These are phyloP conservation scores for Rhopalosiphum nymphaeae DNA, from an alignment of 2,888 invertebrate species.

Conservation along the genomic window DNA sequence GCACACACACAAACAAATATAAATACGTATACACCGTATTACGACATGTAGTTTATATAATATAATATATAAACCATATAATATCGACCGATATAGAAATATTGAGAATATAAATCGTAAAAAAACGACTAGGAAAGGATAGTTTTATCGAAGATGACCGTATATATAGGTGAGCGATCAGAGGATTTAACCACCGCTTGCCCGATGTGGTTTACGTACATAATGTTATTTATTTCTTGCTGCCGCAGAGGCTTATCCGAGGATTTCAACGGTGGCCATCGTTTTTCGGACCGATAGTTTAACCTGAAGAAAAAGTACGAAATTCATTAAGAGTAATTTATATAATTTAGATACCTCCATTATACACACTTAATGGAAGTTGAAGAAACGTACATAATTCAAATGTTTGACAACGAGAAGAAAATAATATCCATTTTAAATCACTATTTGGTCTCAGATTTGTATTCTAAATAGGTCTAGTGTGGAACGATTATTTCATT, in stretches of 20 bases:
- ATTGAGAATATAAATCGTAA: slow-evolving; percentile 32
- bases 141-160: neutral
- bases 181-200: slow-evolving; percentile 28
- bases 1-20: neutral
- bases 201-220: slow-evolving; percentile 31
- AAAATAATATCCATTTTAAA: neutral
- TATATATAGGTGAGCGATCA: slow-evolving; percentile 15
- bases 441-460: neutral
- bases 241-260: slow-evolving; percentile 26
- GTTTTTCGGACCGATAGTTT: slow-evolving; percentile 20
- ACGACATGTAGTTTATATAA: neutral
- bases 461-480: neutral
- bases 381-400: neutral
- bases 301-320: neutral
- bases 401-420: neutral
- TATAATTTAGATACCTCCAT: neutral
- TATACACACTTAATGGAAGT: neutral
- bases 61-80: neutral
- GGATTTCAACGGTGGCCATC: slow-evolving; percentile 22
- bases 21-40: neutral
- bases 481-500: neutral
- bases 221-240: slow-evolving; percentile 54
- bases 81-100: slow-evolving; percentile 25
- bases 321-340: slow-evolving; percentile 11
- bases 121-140: neutral